Evolutionary conservation across 1,140 invertebrate species (phyloP).

Genomic region (Drosophila eugracilis): DNA sequence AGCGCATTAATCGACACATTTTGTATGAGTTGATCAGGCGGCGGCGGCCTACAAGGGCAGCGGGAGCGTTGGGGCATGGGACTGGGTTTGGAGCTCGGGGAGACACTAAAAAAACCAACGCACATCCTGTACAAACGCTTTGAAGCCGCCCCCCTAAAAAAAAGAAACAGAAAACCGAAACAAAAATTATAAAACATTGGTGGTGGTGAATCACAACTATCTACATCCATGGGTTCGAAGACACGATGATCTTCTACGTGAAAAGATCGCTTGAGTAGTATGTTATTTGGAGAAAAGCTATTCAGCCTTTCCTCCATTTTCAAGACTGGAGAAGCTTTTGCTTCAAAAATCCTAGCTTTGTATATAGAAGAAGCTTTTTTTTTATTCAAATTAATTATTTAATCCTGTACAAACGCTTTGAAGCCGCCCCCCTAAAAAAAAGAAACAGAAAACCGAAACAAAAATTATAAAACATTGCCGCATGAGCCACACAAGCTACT

Average conservation of each 20-base stretch:
- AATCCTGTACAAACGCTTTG: slow-evolving; percentile 72
- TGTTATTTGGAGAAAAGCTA: too few relatives aligned
- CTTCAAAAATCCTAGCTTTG: too few relatives aligned
- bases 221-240: too few relatives aligned
- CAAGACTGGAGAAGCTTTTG: too few relatives aligned
- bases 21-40: slow-evolving; percentile 71
- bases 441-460: slow-evolving; percentile 31
- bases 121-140: slow-evolving; percentile 73
- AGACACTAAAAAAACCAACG: slow-evolving; percentile 47
- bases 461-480: slow-evolving; percentile 48
- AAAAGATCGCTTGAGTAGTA: too few relatives aligned
- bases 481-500: slow-evolving; percentile 57
- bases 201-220: too few relatives aligned
- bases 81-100: slow-evolving; percentile 6
- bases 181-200: slow-evolving; percentile 49
- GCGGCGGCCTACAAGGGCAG: slow-evolving; percentile 22
- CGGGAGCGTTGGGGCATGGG: background rate
- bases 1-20: slow-evolving; percentile 82
- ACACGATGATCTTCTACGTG: too few relatives aligned
- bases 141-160: slow-evolving; percentile 57
- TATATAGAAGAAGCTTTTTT: too few relatives aligned
- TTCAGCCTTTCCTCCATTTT: too few relatives aligned
- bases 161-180: slow-evolving; percentile 28
- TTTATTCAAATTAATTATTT: too few relatives aligned
- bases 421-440: slow-evolving; percentile 51